Evolutionary conservation across 2,797 vertebrate genomes (phyloP), one percentile per base, ranked within the genome.

Genomic region (Poeciliopsis turneri): DNA sequence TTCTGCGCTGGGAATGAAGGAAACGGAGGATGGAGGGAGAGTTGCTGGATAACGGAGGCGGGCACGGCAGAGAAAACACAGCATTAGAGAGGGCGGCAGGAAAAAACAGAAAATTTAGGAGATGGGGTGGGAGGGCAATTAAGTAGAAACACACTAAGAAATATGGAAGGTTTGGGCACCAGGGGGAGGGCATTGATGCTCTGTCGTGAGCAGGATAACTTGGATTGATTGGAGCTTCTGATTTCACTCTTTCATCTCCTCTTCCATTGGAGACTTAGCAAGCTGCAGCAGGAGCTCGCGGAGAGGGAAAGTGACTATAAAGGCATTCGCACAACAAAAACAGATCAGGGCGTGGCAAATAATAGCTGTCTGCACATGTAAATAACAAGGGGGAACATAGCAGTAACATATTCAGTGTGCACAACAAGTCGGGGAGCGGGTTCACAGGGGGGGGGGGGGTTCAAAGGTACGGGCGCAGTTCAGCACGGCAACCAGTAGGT

Each of bases 401-500:
- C 86, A 78, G 72, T 57, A 91, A 92, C 90, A 85, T 75, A 88
- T 89, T 91, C 86, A 90, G 86, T 86, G 91, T 90, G 86, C 89
- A 92, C 91, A 79, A 87, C 20, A 20, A 70, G 3, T 77, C 82
- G 86, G 84, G 0, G 45, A 79, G 75, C 15, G 77, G 77, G 75
- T 82, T 83, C 18, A 70, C 33, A 18, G 53, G 5, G 36, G 15
- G 15, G 15, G 3, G 23, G 61, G 33, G 68, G 55, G 55, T 30
- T 84, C 79, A 12, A 76, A 82, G 84, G 87, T 84, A 87, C 72
- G 72, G 88, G 91, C 85, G 86, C 91, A 93, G 91, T 87, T 92
- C 86, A 91, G 93, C 91, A 93, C 91, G 84, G 88, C 87, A 75
- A 92, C 92, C 93, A 90, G 88, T 85, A 86, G 89, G 88, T 80